phyloP scores from a whole-genome alignment of 2,113 vertebrate species.

The Tylochromis polylepis region DNA sequence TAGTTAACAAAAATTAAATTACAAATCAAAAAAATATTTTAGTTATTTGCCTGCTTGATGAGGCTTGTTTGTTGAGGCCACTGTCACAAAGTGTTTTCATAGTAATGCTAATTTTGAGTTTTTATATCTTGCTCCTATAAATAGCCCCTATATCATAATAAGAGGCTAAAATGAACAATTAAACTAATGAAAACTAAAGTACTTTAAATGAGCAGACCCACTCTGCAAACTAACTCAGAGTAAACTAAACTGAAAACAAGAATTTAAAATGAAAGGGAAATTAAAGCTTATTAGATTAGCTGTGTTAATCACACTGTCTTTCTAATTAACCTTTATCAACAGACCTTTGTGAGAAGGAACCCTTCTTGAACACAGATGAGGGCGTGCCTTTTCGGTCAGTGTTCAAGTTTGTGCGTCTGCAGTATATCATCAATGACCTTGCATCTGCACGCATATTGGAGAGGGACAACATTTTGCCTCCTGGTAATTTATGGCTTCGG shows the following conservation, averaged over 20 bases:
- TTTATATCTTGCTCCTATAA: background rate
- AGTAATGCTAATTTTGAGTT: background rate
- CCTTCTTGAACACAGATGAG: conserved; percentile 86
- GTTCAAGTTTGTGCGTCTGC: conserved; percentile 84
- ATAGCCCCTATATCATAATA: background rate
- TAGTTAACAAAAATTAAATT: background rate
- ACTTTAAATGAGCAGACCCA: no score
- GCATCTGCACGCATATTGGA: conserved; percentile 90
- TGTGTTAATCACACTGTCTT: background rate
- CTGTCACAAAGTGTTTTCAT: background rate
- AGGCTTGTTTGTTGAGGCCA: background rate
- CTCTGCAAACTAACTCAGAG: no score
- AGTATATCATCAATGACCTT: conserved; percentile 95
- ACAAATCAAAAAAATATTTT: background rate
- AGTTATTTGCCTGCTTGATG: background rate
- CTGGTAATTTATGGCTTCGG: conserved; percentile 71
- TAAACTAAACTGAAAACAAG: background rate
- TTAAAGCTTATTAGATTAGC: background rate
- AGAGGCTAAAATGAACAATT: background rate
- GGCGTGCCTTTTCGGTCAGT: conserved; percentile 77
- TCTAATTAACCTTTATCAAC: background rate
- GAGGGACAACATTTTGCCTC: conserved; percentile 84
- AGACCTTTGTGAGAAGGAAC: conserved; percentile 77
- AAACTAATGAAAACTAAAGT: background rate
- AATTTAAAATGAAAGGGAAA: background rate